Base-by-base conservation (phyloP, 2,797 vertebrate species). In the Protonibea diacanthus region DNA sequence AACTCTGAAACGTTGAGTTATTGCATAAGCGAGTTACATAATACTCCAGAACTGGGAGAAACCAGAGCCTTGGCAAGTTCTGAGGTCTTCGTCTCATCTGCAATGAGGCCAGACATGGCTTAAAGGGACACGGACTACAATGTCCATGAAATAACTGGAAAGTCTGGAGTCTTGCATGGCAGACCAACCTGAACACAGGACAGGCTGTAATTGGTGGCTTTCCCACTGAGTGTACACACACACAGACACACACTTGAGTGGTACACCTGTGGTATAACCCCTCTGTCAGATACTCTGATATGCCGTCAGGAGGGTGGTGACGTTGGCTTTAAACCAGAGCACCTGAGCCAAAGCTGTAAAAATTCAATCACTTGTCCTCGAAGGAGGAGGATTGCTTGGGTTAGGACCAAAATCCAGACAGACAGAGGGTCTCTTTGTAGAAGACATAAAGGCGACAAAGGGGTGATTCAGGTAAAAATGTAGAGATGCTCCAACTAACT, bases 11-110 rank as follows among this genome's bases (percentile, higher is more conserved):
- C 61, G 68, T 75, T 69, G 14, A 78, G 80, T 74, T 82, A 70
- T 93, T 94, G 90, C 83, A 17, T 78, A 92, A 95, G 58, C 20
- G 4, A 5, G 69, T 93, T 93, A 77, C 85, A 80, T 84, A 93
- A 94, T 76, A 77, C 69, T 58, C 64, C 64, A 81, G 75, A 87
- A 85, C 52, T 62, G 60, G 63, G 78, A 58, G 60, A 87, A 84
- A 84, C 61, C 70, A 65, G 88, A 81, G 65, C 79, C 79, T 74
- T 82, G 79, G 60, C 69, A 63, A 62, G 57, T 78, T 87, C 60
- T 33, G 67, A 65, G 63, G 77, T 82, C 59, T 72, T 71, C 60
- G n/a, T 78, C 27, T 56, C 55, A 49, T 71, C 65, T 72, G 38
- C 64, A 86, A 64, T 14, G 51, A 76, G 64, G 63, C 57, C 77